A percentile compares a stretch with the other conserved stretches of the same genome.
Evolutionary conservation across 2,797 vertebrate genomes (phyloP).

Genomic region (Pogonophryne albipinna): DNA sequence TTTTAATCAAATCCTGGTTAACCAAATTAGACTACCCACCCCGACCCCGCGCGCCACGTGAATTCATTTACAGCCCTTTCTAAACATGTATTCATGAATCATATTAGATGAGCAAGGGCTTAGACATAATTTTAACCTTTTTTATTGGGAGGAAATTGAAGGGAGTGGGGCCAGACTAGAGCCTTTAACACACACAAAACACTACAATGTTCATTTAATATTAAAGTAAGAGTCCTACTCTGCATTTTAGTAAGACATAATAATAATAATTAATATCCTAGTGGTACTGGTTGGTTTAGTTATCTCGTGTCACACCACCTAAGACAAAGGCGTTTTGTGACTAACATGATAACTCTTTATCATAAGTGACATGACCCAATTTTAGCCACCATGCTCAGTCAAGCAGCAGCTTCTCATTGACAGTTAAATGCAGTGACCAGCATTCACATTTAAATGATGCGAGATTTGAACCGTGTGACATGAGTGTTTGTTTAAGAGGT

Average conservation of each 20-base stretch:
- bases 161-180: constrained; percentile 4
- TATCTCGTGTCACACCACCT: not conserved
- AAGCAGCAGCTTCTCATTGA: constrained; percentile 59
- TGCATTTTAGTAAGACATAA: not conserved
- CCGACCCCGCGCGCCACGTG: constrained; percentile 27
- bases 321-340: constrained; percentile 1
- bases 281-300: not conserved
- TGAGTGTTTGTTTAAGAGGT: constrained; percentile 73
- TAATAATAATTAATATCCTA: no score
- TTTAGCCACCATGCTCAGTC: constrained; percentile 24
- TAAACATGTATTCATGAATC: constrained; percentile 53
- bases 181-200: constrained; percentile 1
- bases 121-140: constrained; percentile 34
- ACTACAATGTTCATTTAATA: constrained; percentile 26
- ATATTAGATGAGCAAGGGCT: constrained; percentile 45
- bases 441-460: constrained; percentile 71
- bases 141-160: not conserved
- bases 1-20: constrained; percentile 63
- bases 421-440: constrained; percentile 37
- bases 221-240: not conserved
- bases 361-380: constrained; percentile 50
- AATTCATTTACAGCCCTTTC: constrained; percentile 53
- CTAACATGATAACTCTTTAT: constrained; percentile 20
- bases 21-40: constrained; percentile 55
- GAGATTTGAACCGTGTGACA: constrained; percentile 68